Conservation (phyloP, 2,888 invertebrate species). For the Drosophila anomalata region DNA sequence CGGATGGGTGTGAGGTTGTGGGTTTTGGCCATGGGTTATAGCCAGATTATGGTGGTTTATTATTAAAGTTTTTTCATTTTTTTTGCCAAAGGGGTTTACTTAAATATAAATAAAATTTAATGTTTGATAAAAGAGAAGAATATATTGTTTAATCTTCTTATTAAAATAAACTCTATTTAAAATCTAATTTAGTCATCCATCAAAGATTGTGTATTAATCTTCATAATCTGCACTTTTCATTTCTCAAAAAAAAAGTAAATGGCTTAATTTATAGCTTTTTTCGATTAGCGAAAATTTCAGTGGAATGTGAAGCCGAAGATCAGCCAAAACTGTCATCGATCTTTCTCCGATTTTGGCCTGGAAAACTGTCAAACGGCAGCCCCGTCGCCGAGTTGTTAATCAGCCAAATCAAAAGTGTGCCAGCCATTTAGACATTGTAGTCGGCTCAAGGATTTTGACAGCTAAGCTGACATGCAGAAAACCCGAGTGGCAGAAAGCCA, state of each 20-base stretch:
- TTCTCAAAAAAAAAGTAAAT: constrained; percentile 6
- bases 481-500: constrained; percentile 5
- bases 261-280: constrained; percentile 25
- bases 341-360: constrained; percentile 35
- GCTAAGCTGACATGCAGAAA: constrained; percentile 54
- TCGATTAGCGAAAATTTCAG: not conserved
- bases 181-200: not conserved
- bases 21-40: not conserved
- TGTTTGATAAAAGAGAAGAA: too few relatives aligned
- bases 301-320: constrained; percentile 22
- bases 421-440: constrained; percentile 54
- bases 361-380: constrained; percentile 62
- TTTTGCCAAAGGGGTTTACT: too few relatives aligned
- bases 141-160: too few relatives aligned
- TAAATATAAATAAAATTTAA: too few relatives aligned
- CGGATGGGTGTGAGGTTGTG: constrained; percentile 8
- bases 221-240: constrained; percentile 1
- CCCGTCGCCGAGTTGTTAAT: constrained; percentile 50
- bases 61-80: constrained; percentile 3
- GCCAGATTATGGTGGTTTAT: constrained; percentile 30
- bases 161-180: not conserved
- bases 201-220: constrained; percentile 4
- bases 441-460: constrained; percentile 54
- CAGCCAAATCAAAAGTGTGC: constrained; percentile 54
- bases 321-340: constrained; percentile 50